A percentile compares a stretch with the other conserved stretches of the same genome.
Evolutionary conservation across 2,113 vertebrate genomes (phyloP).

Genomic region (Xyrauchen texanus): DNA sequence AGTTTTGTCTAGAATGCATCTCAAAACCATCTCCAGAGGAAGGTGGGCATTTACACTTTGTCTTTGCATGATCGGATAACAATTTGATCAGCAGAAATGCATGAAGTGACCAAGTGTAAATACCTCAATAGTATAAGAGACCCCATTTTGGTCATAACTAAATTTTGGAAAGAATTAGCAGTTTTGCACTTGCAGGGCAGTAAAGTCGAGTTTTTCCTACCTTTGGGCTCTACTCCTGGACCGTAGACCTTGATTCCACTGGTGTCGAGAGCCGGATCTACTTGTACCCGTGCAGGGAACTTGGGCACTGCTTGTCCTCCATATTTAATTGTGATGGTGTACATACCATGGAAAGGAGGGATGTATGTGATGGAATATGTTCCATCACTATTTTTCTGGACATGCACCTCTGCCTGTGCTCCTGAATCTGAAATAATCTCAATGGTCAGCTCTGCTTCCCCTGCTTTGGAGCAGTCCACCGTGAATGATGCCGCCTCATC

Average conservation of each 20-base stretch:
- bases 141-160: too few species aligned
- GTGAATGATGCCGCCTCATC: slow-evolving; percentile 82
- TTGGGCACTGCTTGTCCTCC: slow-evolving; percentile 85
- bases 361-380: slow-evolving; percentile 94
- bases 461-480: slow-evolving; percentile 89
- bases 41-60: too few species aligned
- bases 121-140: too few species aligned
- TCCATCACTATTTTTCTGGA: slow-evolving; percentile 87
- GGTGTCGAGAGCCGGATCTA: slow-evolving; percentile 84
- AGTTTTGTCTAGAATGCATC: too few species aligned
- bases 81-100: too few species aligned
- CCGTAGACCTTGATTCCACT: slow-evolving; percentile 85
- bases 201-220: slow-evolving; percentile 58
- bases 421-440: slow-evolving; percentile 89
- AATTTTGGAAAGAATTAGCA: too few species aligned
- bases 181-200: too few species aligned
- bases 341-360: slow-evolving; percentile 81
- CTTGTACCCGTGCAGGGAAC: slow-evolving; percentile 83
- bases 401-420: slow-evolving; percentile 83
- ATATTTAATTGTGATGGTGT: slow-evolving; percentile 91
- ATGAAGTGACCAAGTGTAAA: too few species aligned
- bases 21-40: too few species aligned
- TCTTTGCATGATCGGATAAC: too few species aligned
- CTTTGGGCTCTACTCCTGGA: slow-evolving; percentile 87
- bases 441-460: slow-evolving; percentile 88